Conservation (phyloP, 1,140 invertebrate genomes). For the Aphaenogaster ashmeadi region DNA sequence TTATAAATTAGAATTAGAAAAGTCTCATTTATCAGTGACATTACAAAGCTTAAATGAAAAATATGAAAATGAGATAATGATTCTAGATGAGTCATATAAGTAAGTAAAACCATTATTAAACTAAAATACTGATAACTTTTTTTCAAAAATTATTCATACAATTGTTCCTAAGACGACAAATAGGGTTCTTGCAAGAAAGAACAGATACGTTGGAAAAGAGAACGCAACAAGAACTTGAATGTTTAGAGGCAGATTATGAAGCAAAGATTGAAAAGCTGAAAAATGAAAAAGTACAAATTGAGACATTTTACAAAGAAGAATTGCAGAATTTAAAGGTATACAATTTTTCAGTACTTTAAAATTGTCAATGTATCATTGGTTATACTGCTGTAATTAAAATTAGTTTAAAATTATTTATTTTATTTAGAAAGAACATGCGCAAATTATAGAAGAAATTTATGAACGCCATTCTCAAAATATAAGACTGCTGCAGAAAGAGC, state of each 20-base stretch:
- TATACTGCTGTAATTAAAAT: slow-evolving; percentile 19
- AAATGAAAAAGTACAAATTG: slow-evolving; percentile 80
- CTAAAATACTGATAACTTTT: slow-evolving; percentile 31
- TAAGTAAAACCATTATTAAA: slow-evolving; percentile 69
- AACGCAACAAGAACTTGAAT: slow-evolving; percentile 79
- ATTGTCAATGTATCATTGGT: not conserved
- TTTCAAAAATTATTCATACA: slow-evolving; percentile 39
- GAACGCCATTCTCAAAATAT: slow-evolving; percentile 79
- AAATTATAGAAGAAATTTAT: slow-evolving; percentile 79
- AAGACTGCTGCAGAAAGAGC: slow-evolving; percentile 80
- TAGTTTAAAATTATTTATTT: slow-evolving; percentile 32
- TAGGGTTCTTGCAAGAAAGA: slow-evolving; percentile 80
- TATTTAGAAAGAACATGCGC: slow-evolving; percentile 78
- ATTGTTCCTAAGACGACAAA: slow-evolving; percentile 80
- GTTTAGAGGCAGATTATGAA: slow-evolving; percentile 81
- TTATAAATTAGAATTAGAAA: slow-evolving; percentile 81
- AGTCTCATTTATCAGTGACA: slow-evolving; percentile 79
- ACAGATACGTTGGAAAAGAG: slow-evolving; percentile 81
- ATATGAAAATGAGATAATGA: slow-evolving; percentile 82
- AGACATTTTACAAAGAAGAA: slow-evolving; percentile 80
- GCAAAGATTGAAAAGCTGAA: slow-evolving; percentile 82
- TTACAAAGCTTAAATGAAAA: slow-evolving; percentile 81
- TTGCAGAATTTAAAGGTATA: slow-evolving; percentile 81
- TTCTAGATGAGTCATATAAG: slow-evolving; percentile 84
- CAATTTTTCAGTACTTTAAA: not conserved